Base-by-base conservation (phyloP, 2,113 vertebrate genomes). In the Pluvianellus socialis region DNA sequence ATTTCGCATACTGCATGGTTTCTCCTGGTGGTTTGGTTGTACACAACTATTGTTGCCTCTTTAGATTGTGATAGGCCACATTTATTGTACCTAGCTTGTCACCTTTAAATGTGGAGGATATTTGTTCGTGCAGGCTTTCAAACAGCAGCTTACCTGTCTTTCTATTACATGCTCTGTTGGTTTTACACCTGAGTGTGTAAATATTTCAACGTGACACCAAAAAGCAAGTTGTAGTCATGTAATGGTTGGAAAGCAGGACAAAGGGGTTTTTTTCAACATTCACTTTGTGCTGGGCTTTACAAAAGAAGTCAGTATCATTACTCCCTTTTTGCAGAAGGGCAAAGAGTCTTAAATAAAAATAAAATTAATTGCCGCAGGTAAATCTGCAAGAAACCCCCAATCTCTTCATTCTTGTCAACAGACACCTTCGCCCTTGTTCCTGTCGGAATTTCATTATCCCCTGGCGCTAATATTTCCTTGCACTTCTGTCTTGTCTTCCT, bases 201-300 rank as follows among this genome's bases (percentile, higher is more conserved):
- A 50, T 50, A 77, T 86, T 88, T 53, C 63, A 95, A 33, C 38
- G 68, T 87, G 70, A 95, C 72, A 68, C 45, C 45, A 20, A 88
- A 73, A 21, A 52, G 53, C 26, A 92, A 77, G 14, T 30, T 72
- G 33, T 33, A 38, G 21, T 88, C 94, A 94, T 5, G 20, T 94
- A 97, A 94, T 1, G 1, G 22, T 17, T 80, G 68, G 75, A 94
- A 97, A 96, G 79, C 79, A 80, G 82, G 86, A 66, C 91, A 58
- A 3, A 24, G 8, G 8, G 8, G 70, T 45, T 47, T 83, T 66
- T 79, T 83, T 55, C 52, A 56, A 20, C 28, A 7, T 62, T 91
- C 63, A 8, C 22, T 42, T 76, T 71, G 32, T 80, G n/a, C 44
- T 80, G 63, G 67, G 59, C 55, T 83, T 53, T 74, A 62, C 63